Base-by-base conservation (phyloP, 2,113 vertebrate genomes). In the Pterocles burchelli region DNA sequence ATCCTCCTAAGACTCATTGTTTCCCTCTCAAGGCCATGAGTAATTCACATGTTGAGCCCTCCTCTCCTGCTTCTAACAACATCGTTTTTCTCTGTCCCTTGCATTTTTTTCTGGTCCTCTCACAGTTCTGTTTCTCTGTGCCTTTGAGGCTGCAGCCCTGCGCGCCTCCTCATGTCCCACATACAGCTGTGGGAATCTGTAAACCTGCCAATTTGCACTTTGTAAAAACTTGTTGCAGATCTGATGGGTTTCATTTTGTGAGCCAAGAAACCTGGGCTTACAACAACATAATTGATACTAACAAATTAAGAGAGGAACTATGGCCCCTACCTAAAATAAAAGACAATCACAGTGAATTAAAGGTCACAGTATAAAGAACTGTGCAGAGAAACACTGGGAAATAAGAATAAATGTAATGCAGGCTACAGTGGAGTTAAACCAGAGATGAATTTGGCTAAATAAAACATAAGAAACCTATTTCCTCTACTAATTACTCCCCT, bases 381-480 rank as follows among this genome's bases (percentile, higher is more conserved):
- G 61, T 8, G 25, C 29, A 85, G 76, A 72, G 29, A 68, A 92
- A 82, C 58, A 62, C 62, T 57, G 61, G 77, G 73, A 96, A 96
- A 85, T 78, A 78, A 49, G 73, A 84, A 81, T 34, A 85, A 95
- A 89, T 78, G 45, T 65, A 85, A 79, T 52, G 17, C 74, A 94
- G 89, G 52, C 57, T 93, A 65, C 61, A 62, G 49, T 12, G 25
- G 90, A 97, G 95, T 89, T 93, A 94, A 96, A 96, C 85, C 90
- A 94, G 90, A 88, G 65, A 84, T 57, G 65, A 95, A 93, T 88
- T 90, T 90, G 72, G 41, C 76, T 86, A 90, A 94, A 92, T 96
- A 94, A 96, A 94, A 94, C 86, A 95, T 90, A 90, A 95, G 96
- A 96, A 96, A 95, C 70, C 73, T 81, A 93, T 95, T 96, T 97